phyloP scores from a whole-genome alignment of 2,797 vertebrate genomes.

The Basileuterus tristriatus region DNA sequence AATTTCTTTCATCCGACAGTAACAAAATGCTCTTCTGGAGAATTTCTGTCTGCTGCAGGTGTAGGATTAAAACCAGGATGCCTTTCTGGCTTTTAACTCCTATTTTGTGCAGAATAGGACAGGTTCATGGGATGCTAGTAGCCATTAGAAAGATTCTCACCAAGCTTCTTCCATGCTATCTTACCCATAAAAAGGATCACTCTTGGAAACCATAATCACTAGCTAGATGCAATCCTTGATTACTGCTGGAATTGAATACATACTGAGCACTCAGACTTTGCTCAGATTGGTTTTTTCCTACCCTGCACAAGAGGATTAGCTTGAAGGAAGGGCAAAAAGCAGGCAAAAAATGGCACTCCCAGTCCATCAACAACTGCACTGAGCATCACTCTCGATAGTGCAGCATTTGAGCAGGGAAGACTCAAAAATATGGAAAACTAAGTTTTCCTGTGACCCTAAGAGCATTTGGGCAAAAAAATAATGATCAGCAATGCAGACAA shows the following conservation, averaged over 20 bases:
- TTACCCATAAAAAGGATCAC: background rate
- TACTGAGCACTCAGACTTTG: background rate
- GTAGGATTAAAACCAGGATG: background rate
- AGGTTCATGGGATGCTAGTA: background rate
- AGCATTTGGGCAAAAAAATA: background rate
- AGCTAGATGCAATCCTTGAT: background rate
- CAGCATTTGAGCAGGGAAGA: background rate
- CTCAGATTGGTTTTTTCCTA: background rate
- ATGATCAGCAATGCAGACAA: background rate
- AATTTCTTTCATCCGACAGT: background rate
- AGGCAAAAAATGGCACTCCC: background rate
- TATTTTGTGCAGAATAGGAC: background rate
- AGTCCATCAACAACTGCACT: background rate
- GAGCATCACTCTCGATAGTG: background rate
- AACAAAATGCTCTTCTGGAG: background rate
- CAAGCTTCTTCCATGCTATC: rapidly evolving
- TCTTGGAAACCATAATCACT: background rate
- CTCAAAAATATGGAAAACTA: background rate
- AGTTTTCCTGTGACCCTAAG: background rate
- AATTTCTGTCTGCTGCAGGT: background rate
- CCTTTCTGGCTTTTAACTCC: background rate
- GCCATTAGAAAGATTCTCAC: background rate
- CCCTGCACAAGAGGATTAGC: background rate
- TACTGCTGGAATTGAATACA: background rate
- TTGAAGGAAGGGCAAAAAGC: background rate